These are phyloP conservation scores for Trididemnum nubilum DNA, from an alignment of 23 tunicate species.

Conservation along the genomic window DNA sequence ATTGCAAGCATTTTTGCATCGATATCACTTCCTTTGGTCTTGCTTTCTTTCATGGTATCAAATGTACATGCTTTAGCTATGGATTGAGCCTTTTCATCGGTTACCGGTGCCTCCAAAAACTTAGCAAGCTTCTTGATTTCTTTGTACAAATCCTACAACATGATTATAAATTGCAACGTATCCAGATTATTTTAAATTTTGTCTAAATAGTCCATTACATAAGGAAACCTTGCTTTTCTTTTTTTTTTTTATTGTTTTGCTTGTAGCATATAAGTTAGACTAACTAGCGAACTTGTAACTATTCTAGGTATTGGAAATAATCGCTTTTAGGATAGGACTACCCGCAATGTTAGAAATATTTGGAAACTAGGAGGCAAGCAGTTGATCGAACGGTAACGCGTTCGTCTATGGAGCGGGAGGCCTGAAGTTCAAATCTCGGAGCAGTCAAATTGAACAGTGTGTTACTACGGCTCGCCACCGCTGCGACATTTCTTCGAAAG, in stretches of 20 bases:
- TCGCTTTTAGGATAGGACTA: too few relatives aligned
- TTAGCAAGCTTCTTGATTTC: slow-evolving; percentile 19
- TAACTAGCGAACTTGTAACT: too few relatives aligned
- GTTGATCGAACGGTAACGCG: too few relatives aligned
- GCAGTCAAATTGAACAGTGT: not conserved
- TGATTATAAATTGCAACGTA: not conserved
- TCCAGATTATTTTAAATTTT: too few relatives aligned
- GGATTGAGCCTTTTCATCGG: slow-evolving; percentile 1
- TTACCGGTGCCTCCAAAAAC: slow-evolving; percentile 14
- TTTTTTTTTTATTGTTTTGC: too few relatives aligned
- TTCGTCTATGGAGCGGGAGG: not conserved
- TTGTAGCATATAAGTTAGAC: too few relatives aligned
- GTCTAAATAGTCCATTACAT: too few relatives aligned
- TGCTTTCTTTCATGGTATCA: slow-evolving; percentile 1
- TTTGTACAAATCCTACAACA: not conserved
- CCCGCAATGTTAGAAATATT: too few relatives aligned
- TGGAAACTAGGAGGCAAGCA: too few relatives aligned
- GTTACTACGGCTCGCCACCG: not conserved
- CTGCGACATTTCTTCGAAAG: not conserved
- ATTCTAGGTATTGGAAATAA: too few relatives aligned
- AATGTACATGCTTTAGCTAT: slow-evolving; percentile 12
- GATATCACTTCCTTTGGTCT: not conserved
- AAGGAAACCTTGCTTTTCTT: too few relatives aligned
- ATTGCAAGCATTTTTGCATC: not conserved
- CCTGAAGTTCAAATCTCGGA: not conserved